phyloP scores from a whole-genome alignment of 2,888 invertebrate species.

The Diadromus collaris region DNA sequence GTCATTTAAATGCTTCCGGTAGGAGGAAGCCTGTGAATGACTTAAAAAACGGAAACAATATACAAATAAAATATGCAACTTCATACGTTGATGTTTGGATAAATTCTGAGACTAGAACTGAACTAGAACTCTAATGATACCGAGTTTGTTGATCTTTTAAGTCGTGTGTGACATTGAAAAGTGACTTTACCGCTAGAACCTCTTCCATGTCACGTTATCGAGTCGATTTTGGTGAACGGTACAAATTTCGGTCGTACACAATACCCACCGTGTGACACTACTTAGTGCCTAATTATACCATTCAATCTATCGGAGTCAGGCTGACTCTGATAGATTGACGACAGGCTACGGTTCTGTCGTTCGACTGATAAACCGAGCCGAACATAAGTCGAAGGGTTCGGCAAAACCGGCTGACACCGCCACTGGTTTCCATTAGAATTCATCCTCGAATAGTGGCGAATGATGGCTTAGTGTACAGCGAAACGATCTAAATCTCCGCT shows the following conservation, averaged over 20 bases:
- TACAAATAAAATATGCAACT: too few species aligned
- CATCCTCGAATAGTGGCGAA: neutral
- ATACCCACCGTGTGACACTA: neutral
- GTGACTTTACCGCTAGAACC: neutral
- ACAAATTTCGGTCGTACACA: neutral
- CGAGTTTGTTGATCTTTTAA: neutral
- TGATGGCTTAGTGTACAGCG: neutral
- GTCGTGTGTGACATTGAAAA: neutral
- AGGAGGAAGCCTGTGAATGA: too few species aligned
- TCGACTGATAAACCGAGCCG: neutral
- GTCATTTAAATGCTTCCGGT: neutral
- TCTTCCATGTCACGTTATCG: neutral
- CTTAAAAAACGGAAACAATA: too few species aligned
- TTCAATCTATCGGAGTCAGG: neutral
- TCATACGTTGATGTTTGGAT: neutral
- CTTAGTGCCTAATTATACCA: neutral
- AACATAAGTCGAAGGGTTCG: neutral
- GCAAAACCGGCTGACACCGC: neutral
- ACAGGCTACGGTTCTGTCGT: neutral
- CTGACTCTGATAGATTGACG: too few species aligned
- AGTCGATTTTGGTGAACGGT: neutral
- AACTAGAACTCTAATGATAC: too few species aligned
- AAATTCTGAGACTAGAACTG: too few species aligned
- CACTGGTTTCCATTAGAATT: neutral
- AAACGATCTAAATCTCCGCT: constrained; percentile 3